Base-by-base conservation (phyloP, 2,888 invertebrate genomes). In the Sericinus montela region DNA sequence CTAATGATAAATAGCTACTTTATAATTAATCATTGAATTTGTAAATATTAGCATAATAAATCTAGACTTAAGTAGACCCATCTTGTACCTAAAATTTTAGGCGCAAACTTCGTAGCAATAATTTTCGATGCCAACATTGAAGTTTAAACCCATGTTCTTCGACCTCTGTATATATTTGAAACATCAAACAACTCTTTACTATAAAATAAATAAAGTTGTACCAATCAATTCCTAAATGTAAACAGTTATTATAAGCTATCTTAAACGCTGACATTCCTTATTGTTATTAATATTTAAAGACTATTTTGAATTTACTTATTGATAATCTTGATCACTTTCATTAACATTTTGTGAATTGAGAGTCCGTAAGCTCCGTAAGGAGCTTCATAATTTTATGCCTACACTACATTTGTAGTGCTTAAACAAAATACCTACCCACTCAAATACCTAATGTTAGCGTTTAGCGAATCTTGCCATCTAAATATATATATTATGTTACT, bases 231-330 rank as follows among this genome's bases (percentile, higher is more conserved):
- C 67, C 70, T 70, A 71, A 75, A 72, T 70, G 66, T 78, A 72
- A 67, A 74, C 73, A 73, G 64, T 71, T 64, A 67, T 60, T 62
- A 63, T 66, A 80, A 79, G 73, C 81, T 69, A 74, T 70, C 65
- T 71, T 83, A 85, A 87, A 87, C 87, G 87, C 86, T 86, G 84
- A 87, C 87, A 87, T 85, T 86, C 75, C 78, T 75, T 70, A 65
- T 63, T 67, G 60, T 64, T 54, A 61, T 60, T 48, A 59, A 57
- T 54, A 54, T 55, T 42, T 60, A 58, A 54, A 48, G 32, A 49
- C 23, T 47, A 38, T 1, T 25, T 16, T 8, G 23, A 16, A 23
- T 23, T 13, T 42, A 23, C 38, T 19, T 38, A 32, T 13, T 19
- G 23, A 32, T 25, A 9, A 16, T 34, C 15, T 14, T 39, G 9